These are phyloP conservation scores for Eubasilissa splendida DNA, from an alignment of 2,888 invertebrate species.

Conservation along the genomic window DNA sequence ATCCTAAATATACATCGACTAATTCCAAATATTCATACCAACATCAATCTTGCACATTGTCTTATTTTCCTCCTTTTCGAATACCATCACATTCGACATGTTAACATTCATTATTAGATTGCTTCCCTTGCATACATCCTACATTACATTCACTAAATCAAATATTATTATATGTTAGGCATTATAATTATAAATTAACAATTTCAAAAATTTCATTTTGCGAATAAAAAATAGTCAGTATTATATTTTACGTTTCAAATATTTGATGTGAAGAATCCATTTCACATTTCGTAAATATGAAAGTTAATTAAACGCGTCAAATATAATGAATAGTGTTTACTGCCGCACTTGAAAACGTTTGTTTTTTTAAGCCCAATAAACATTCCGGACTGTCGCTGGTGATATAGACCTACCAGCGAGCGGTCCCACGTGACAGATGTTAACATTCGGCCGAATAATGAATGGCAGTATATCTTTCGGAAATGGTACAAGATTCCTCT, in stretches of 20 bases:
- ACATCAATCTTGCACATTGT: too few relatives aligned
- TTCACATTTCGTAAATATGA: slow-evolving; percentile 18
- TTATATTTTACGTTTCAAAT: not conserved
- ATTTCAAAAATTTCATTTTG: not conserved
- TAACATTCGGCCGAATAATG: slow-evolving; percentile 20
- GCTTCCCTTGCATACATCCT: too few relatives aligned
- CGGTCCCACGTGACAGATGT: slow-evolving; percentile 12
- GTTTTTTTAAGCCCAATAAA: slow-evolving; percentile 50
- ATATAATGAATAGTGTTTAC: slow-evolving; percentile 22
- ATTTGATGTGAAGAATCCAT: not conserved
- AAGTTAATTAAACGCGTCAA: slow-evolving; percentile 18
- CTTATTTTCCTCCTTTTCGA: too few relatives aligned
- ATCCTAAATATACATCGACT: too few relatives aligned
- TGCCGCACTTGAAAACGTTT: slow-evolving; percentile 16
- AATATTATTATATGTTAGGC: not conserved
- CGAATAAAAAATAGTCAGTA: too few relatives aligned
- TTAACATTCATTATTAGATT: too few relatives aligned
- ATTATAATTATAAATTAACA: not conserved
- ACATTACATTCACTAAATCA: too few relatives aligned
- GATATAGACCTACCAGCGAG: not conserved
- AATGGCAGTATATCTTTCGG: slow-evolving; percentile 19
- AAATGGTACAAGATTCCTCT: not conserved
- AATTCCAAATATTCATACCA: too few relatives aligned
- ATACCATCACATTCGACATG: too few relatives aligned
- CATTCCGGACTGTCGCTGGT: slow-evolving; percentile 41